A percentile compares a stretch with the other conserved stretches of the same genome.
These are phyloP conservation scores for Armadillidium nasatum DNA, from an alignment of 1,140 invertebrate species.

Conservation along the genomic window DNA sequence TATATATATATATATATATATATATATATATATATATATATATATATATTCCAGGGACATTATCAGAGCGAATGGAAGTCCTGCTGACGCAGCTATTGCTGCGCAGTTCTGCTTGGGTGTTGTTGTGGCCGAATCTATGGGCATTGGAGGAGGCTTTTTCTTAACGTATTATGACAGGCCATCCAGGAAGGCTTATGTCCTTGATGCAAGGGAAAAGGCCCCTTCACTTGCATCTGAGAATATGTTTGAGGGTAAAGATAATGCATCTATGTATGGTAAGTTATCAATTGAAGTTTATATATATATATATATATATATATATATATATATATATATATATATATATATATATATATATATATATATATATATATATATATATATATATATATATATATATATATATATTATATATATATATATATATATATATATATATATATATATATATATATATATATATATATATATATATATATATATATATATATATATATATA, in stretches of 20 bases:
- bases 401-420: slow-evolving; percentile 4
- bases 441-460: background rate
- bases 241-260: slow-evolving; percentile 47
- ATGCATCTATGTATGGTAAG: slow-evolving; percentile 51
- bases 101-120: slow-evolving; percentile 79
- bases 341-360: slow-evolving; percentile 22
- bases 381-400: slow-evolving; percentile 20
- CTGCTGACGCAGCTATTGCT: slow-evolving; percentile 79
- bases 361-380: slow-evolving; percentile 22
- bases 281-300: background rate
- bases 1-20: too few relatives aligned
- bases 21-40: too few relatives aligned
- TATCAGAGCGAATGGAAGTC: slow-evolving; percentile 70
- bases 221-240: slow-evolving; percentile 11
- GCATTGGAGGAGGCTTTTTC: slow-evolving; percentile 72
- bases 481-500: too few relatives aligned
- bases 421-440: background rate
- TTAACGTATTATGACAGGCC: slow-evolving; percentile 19
- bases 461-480: too few relatives aligned
- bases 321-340: slow-evolving; percentile 29
- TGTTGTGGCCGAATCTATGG: slow-evolving; percentile 77
- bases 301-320: slow-evolving; percentile 28
- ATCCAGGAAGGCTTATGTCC: background rate
- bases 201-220: slow-evolving; percentile 14
- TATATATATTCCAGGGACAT: slow-evolving; percentile 47